These are phyloP conservation scores for Drosophila funebris DNA, from an alignment of 1,140 invertebrate genomes.

Conservation along the genomic window DNA sequence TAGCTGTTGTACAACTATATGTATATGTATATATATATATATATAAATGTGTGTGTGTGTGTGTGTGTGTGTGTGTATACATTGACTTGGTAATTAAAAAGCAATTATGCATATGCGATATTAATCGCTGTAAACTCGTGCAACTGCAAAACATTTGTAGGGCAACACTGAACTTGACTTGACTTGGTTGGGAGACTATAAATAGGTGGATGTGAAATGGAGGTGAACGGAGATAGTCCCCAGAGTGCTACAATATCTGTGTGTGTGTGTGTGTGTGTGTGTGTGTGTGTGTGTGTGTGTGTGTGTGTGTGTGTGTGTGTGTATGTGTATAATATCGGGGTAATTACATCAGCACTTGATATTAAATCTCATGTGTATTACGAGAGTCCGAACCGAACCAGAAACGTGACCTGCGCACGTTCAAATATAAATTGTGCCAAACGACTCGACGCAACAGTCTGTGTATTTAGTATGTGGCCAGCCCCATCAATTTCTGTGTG, in stretches of 20 bases:
- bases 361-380: constrained; percentile 63
- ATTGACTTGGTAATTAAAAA: constrained; percentile 62
- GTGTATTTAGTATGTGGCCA: background rate
- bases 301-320: constrained; percentile 24
- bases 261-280: too few relatives aligned
- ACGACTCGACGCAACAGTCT: background rate
- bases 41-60: background rate
- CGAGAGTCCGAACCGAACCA: constrained; percentile 35
- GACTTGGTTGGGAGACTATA: too few relatives aligned
- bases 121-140: constrained; percentile 25
- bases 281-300: too few relatives aligned
- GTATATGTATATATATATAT: too few relatives aligned
- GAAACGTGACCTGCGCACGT: constrained; percentile 39
- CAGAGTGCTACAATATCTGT: constrained; percentile 39
- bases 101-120: constrained; percentile 65
- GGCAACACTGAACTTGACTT: constrained; percentile 18
- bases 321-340: constrained; percentile 42
- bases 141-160: constrained; percentile 14
- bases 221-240: constrained; percentile 33
- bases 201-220: too few relatives aligned
- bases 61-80: too few relatives aligned
- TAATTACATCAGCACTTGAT: constrained; percentile 67
- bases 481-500: background rate
- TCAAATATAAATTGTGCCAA: constrained; percentile 50
- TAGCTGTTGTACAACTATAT: too few relatives aligned